Evolutionary conservation across 2,797 vertebrate species (phyloP).

Genomic region (Ispidina lecontei): DNA sequence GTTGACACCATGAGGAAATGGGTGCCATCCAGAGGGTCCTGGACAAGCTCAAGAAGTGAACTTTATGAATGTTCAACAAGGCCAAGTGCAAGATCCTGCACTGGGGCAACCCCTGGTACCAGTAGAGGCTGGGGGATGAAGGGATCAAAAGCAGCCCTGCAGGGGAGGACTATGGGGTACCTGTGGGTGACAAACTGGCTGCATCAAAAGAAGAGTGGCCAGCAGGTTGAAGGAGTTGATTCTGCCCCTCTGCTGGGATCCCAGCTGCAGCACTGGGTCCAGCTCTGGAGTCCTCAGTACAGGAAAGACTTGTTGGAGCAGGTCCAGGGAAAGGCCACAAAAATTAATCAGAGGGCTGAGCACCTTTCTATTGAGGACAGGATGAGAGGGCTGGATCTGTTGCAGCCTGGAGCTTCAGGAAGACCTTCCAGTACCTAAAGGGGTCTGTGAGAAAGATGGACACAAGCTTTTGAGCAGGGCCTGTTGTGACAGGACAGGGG

Average conservation of each 20-base stretch:
- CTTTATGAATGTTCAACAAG: not conserved
- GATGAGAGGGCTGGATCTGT: not conserved
- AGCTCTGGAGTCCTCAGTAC: not conserved
- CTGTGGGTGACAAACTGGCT: not conserved
- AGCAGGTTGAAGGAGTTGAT: not conserved
- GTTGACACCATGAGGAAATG: not conserved
- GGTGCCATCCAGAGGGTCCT: not conserved
- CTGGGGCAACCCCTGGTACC: fast-evolving
- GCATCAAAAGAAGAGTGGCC: not conserved
- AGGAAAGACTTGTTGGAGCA: not conserved
- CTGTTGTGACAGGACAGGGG: not conserved
- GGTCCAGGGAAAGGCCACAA: no score
- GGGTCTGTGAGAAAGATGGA: not conserved
- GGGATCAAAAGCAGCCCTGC: not conserved
- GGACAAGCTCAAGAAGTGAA: not conserved
- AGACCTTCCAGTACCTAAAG: not conserved
- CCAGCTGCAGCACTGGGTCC: not conserved
- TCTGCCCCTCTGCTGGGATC: not conserved
- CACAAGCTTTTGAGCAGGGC: not conserved
- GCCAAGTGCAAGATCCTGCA: not conserved
- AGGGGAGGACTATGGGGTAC: fast-evolving
- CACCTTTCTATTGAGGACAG: not conserved
- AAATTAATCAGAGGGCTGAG: not conserved
- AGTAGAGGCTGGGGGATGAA: not conserved
- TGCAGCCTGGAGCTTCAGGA: not conserved